These are phyloP conservation scores for Brachionus angularis DNA, from an alignment of 1,140 invertebrate genomes.

Conservation along the genomic window DNA sequence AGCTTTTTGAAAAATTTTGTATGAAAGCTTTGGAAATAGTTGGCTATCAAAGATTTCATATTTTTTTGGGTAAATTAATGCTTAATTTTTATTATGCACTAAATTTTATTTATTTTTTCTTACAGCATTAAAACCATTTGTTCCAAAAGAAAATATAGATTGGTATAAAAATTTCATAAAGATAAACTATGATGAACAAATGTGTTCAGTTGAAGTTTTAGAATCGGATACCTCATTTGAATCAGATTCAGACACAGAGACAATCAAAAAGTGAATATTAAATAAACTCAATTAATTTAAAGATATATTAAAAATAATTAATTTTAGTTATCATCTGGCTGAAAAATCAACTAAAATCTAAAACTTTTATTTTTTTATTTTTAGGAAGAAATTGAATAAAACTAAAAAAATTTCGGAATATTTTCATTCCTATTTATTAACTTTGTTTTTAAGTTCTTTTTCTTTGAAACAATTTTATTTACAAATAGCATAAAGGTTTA, in stretches of 20 bases:
- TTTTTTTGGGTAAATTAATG: not conserved
- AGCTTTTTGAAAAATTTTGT: conserved; percentile 27
- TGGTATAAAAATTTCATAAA: conserved; percentile 30
- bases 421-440: not conserved
- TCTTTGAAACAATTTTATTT: too few species aligned
- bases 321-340: too few species aligned
- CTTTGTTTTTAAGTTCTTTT: too few species aligned
- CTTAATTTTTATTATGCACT: not conserved
- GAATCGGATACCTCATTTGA: conserved; percentile 11
- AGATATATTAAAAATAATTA: too few species aligned
- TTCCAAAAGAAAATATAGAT: conserved; percentile 22
- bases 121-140: not conserved
- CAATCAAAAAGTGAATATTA: too few species aligned
- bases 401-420: conserved; percentile 18
- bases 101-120: not conserved
- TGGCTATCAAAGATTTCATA: not conserved
- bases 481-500: too few species aligned
- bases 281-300: too few species aligned
- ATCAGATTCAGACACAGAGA: not conserved
- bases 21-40: conserved; percentile 21
- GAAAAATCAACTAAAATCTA: too few species aligned
- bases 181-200: conserved; percentile 10
- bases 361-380: too few species aligned
- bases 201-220: not conserved
- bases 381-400: conserved; percentile 23